Percentiles rank a stretch among this genome's conserved stretches.
These are phyloP conservation scores for Zosterops pallidus DNA, from an alignment of 2,113 vertebrate species.

Conservation along the genomic window DNA sequence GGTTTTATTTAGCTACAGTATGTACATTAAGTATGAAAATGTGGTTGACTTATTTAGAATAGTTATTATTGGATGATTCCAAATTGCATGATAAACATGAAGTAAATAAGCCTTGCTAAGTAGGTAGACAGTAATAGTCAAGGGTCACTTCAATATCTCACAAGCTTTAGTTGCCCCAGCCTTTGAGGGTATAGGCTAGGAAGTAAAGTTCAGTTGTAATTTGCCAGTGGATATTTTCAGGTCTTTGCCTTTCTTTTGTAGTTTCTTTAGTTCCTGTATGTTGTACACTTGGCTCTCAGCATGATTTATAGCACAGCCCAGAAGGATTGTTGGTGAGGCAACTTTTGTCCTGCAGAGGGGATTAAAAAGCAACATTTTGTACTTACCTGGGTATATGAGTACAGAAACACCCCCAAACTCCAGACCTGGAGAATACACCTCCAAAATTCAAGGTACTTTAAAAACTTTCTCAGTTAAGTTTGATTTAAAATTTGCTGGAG, in stretches of 20 bases:
- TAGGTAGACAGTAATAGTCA: conserved; percentile 22
- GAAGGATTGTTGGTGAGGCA: neutral
- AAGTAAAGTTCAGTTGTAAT: neutral
- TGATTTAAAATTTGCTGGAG: neutral
- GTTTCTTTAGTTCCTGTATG: neutral
- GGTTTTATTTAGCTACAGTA: conserved; percentile 64
- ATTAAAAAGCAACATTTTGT: conserved; percentile 1
- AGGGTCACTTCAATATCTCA: conserved; percentile 3
- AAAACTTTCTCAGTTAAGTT: neutral
- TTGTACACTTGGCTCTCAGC: neutral
- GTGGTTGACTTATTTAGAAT: conserved; percentile 54
- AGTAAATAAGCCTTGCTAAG: conserved; percentile 25
- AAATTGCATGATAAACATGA: conserved; percentile 48
- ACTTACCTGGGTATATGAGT: neutral
- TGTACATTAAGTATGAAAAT: conserved; percentile 59
- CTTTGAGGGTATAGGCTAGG: neutral
- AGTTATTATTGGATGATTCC: conserved; percentile 63
- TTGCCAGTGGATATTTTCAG: neutral
- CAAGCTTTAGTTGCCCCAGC: neutral
- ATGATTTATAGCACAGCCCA: neutral
- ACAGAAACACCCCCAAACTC: neutral
- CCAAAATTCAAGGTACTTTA: neutral
- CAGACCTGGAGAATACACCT: neutral
- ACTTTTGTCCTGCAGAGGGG: neutral
- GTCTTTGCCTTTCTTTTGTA: neutral